A percentile compares a stretch with the other conserved stretches of the same genome.
Conservation (phyloP, 2,888 invertebrate species). For the Drepanosiphum platanoidis region DNA sequence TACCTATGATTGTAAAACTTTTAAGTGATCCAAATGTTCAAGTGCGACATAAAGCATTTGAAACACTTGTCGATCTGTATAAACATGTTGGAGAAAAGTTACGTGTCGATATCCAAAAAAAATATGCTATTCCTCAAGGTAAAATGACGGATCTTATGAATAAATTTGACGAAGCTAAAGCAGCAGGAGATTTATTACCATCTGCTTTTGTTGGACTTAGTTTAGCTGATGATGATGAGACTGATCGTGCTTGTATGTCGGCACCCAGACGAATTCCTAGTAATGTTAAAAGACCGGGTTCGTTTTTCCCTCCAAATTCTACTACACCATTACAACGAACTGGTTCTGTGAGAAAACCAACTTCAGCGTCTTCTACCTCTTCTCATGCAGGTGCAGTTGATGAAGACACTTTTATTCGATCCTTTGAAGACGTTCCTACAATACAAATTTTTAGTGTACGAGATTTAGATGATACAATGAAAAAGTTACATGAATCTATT, state of each 20-base stretch:
- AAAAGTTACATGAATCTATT: constrained; percentile 78
- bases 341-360: constrained; percentile 57
- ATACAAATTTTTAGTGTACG: constrained; percentile 84
- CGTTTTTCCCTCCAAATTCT: constrained; percentile 47
- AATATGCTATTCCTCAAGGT: constrained; percentile 80
- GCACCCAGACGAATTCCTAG: constrained; percentile 55
- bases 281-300: constrained; percentile 49
- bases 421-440: constrained; percentile 85
- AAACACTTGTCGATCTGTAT: constrained; percentile 88
- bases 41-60: constrained; percentile 88
- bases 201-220: constrained; percentile 70
- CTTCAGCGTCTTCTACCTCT: constrained; percentile 55
- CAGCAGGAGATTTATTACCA: constrained; percentile 81
- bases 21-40: constrained; percentile 87
- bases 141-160: constrained; percentile 77
- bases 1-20: constrained; percentile 83
- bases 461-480: constrained; percentile 85
- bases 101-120: constrained; percentile 82
- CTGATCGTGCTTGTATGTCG: constrained; percentile 49
- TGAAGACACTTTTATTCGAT: constrained; percentile 84
- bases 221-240: constrained; percentile 62
- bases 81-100: constrained; percentile 92
- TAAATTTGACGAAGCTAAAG: constrained; percentile 87
- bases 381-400: constrained; percentile 84
- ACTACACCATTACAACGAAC: constrained; percentile 50